Percentiles rank a stretch among this genome's conserved stretches.
Evolutionary conservation across 2,888 invertebrate species (phyloP).

Genomic region (Thyatira batis): DNA sequence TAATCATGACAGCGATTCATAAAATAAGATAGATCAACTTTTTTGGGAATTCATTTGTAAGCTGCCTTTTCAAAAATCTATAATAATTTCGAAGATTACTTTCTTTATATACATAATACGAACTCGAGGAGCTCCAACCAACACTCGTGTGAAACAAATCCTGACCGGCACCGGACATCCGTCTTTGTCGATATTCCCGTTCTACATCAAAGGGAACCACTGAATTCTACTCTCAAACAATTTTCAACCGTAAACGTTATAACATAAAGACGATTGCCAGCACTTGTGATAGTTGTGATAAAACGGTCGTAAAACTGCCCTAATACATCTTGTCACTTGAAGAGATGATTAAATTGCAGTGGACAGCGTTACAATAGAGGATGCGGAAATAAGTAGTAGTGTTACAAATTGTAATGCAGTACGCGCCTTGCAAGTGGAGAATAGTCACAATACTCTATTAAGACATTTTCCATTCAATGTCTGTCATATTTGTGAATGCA

Average conservation of each 20-base stretch:
- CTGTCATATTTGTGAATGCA: not conserved
- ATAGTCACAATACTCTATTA: constrained; percentile 22
- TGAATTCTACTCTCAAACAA: constrained; percentile 48
- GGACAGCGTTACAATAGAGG: constrained; percentile 56
- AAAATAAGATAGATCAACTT: not conserved
- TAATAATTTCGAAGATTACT: constrained; percentile 14
- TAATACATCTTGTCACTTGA: constrained; percentile 70
- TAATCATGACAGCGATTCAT: not conserved
- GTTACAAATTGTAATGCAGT: constrained; percentile 53
- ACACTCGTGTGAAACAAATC: constrained; percentile 78
- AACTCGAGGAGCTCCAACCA: constrained; percentile 55
- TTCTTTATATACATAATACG: constrained; percentile 39
- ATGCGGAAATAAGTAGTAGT: constrained; percentile 63
- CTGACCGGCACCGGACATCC: constrained; percentile 83
- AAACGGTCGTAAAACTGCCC: constrained; percentile 53
- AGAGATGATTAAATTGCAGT: constrained; percentile 72
- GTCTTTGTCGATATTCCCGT: constrained; percentile 81
- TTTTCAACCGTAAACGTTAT: constrained; percentile 58
- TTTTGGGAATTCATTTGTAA: not conserved
- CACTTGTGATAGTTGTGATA: constrained; percentile 17
- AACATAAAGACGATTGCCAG: constrained; percentile 34
- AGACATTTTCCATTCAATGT: not conserved
- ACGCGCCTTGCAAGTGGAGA: constrained; percentile 11
- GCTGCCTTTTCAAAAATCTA: not conserved
- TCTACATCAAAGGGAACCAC: constrained; percentile 77